Evolutionary conservation across 2,888 invertebrate genomes (phyloP), one percentile per base, ranked within the genome.

Genomic region (Drosophila phalerata): DNA sequence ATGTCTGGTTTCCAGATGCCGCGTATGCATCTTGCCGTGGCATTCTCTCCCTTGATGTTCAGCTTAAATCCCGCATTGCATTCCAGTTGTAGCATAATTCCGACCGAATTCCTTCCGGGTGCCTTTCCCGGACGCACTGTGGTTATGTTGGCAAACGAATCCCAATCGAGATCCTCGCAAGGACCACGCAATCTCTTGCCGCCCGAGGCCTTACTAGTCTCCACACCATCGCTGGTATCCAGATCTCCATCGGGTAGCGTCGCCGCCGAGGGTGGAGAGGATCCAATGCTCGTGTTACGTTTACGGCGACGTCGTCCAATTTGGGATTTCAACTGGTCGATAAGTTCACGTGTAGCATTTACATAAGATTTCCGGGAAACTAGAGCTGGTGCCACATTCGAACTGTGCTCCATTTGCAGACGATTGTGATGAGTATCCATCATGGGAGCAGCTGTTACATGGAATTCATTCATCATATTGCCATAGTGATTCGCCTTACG

Each of bases 1-100:
- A 95, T 95, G 70, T 95, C 94, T 0, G 97, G 97, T 84, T 95
- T 96, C 98, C 98, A 98, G 76, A 96, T 94, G 0, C 98, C 97
- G 71, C 96, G 94, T 3, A 96, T 95, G 91, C 98, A 98, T 86
- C 95, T 95, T 0, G 96, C 96, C 0, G 97, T 97, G 3, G 94
- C 94, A 89, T 97, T 97, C 58, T 94, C 93, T 19, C 94, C 94
- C 62, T 95, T 95, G 69, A 97, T 93, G 90, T 97, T 97, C 4
- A 96, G 93, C 11, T 95, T 95, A 85, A 96, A 97, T 4, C 97
- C 97, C 75, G 95, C 95, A 1, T 95, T 95, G 90, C 97, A 97
- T 0, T 95, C 95, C 38, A 97, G 94, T 79, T 95, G 94, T 0
- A 97, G 94, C 49, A 96, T 94, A 0, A 96, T 96, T 0, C 97